Evolutionary conservation across 2,113 vertebrate species (phyloP), one percentile per base, ranked within the genome.

Genomic region (Triplophysa tibetana): DNA sequence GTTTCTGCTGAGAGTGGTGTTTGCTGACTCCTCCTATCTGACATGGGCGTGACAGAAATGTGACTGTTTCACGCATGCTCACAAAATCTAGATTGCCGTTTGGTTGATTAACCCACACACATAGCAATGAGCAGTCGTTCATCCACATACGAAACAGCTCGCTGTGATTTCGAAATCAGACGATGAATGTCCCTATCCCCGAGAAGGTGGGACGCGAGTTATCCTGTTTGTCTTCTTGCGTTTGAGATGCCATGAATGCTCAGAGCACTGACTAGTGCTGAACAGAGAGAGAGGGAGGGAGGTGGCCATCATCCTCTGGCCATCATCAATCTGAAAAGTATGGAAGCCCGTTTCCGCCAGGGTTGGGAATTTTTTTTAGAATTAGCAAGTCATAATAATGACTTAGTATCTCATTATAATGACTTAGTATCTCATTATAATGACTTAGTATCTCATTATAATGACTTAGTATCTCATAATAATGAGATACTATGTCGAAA

Each of bases 11-110:
- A 52, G 5, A 6, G 43, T 45, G 43, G 43, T 5, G 11, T 52
- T 14, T 16, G 12, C 16, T 17, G 50, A 14, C 50, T 52, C 13
- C 52, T 16, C n/a, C 54, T 21, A n/a, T 58, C 38, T 45, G 1
- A 8, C 26, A 23, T 78, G 79, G 82, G 82, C 79, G 79, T 74
- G 79, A 33, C 38, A 8, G 69, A 78, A 23, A 68, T 19, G 23
- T 10, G 3, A 43, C n/a, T 6, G 29, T 2, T 21, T 2, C 19
- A 56, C 83, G 65, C 83, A 56, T 60, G 83, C 79, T 75, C 60
- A 54, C 2, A 26, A 8, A 1, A 9, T 13, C 16, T 7, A 24
- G 2, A 60, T 16, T 48, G n/a, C 67, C 7, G 58, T 60, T 16
- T 69, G 1, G 8, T 14, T 29, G 24, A 24, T 9, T 16, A 45